Conservation (phyloP, 2,113 vertebrate species). For the Aviceda subcristata region DNA sequence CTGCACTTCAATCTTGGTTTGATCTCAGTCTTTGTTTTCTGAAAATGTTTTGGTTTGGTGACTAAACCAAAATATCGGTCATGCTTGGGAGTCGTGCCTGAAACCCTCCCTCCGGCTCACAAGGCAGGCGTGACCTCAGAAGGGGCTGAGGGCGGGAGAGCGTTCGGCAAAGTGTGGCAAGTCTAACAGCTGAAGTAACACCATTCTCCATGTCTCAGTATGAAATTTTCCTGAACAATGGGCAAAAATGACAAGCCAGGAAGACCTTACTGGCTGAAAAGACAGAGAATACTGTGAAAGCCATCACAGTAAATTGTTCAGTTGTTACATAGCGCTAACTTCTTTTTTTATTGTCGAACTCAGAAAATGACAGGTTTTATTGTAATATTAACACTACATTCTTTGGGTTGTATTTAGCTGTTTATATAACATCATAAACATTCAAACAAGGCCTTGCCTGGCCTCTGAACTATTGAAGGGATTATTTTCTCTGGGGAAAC, state of each 20-base stretch:
- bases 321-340: not conserved
- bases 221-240: not conserved
- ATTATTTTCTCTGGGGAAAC: not conserved
- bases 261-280: not conserved
- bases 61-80: not conserved
- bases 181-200: not conserved
- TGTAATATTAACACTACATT: not conserved
- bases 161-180: not conserved
- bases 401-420: not conserved
- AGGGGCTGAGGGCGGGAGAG: not conserved
- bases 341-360: not conserved
- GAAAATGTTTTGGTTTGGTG: not conserved
- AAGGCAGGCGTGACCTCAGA: not conserved
- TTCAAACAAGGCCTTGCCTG: not conserved
- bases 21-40: not conserved
- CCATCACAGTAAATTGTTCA: not conserved
- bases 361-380: not conserved
- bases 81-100: not conserved
- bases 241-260: not conserved
- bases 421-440: not conserved
- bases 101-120: not conserved
- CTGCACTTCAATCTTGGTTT: not conserved
- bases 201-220: not conserved
- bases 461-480: not conserved
- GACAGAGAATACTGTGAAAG: not conserved